Base-by-base conservation (phyloP, 2,113 vertebrate genomes). In the Kryptolebias marmoratus region DNA sequence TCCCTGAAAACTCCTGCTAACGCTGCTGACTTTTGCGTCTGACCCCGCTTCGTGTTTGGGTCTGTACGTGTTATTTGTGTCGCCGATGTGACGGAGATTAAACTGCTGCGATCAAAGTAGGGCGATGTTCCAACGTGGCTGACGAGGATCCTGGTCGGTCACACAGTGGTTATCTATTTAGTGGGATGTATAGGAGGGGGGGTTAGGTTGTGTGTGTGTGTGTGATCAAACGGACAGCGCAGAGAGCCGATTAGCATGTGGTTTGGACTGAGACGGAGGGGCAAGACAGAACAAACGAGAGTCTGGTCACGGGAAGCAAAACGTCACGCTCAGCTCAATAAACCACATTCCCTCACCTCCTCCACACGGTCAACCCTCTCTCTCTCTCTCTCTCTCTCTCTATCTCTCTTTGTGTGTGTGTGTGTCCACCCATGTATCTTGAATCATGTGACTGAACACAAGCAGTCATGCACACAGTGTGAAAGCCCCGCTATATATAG, bases 401-500 rank as follows among this genome's bases (percentile, higher is more conserved):
- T 42, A 9, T 36, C 62, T 57, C 68, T 71, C 47, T 66, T 77
- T 68, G 50, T 64, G 66, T 44, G 70, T 30, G 47, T 71, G 70
- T 80, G 61, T 64, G 74, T 67, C 79, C 79, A 54, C 83, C 68
- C 88, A 84, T 86, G 85, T 77, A 87, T 91, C 84, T 87, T 73
- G 77, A 77, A 68, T 90, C 89, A 92, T 92, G 91, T 91, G 91
- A 90, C 91, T 68, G 52, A 75, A 88, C 91, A 79, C 76, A 53
- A 79, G 79, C 75, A 73, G 84, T 89, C 89, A 90, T 77, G 87
- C 86, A 86, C 81, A 71, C 85, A 74, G 84, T 81, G 87, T 87
- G 89, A 90, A 90, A 83, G 69, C 81, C 64, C 78, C 47, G 42
- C 88, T 92, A 92, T 90, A 92, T 90, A 88, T 92, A 92, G 88